These are phyloP conservation scores for Baryphthengus martii DNA, from an alignment of 2,113 vertebrate species.

Conservation along the genomic window DNA sequence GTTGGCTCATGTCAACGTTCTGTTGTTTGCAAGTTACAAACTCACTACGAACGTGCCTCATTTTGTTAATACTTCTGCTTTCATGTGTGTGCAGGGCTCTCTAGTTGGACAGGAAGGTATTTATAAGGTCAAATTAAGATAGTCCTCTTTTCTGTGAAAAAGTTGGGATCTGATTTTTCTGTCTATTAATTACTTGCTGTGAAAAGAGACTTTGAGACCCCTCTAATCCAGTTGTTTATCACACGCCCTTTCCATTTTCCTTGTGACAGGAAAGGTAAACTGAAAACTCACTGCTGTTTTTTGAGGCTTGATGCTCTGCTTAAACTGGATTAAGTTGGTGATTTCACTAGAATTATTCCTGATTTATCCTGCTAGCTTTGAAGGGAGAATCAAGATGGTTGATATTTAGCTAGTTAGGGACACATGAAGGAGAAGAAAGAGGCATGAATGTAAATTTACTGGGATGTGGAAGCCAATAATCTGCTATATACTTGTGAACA, in stretches of 20 bases:
- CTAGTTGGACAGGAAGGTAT: not conserved
- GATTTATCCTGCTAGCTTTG: not conserved
- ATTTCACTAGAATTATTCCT: not conserved
- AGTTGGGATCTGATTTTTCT: not conserved
- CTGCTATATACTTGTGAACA: not conserved
- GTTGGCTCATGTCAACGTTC: not conserved
- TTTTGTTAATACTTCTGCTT: not conserved
- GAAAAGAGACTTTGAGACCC: not conserved
- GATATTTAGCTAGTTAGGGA: not conserved
- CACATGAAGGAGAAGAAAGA: not conserved
- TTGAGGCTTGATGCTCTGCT: not conserved
- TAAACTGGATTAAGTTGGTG: not conserved
- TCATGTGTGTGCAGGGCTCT: not conserved
- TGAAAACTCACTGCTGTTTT: not conserved
- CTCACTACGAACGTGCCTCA: not conserved
- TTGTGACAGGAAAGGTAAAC: not conserved
- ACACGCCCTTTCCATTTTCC: not conserved
- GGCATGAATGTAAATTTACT: not conserved
- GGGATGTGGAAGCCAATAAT: not conserved
- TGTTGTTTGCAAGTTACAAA: not conserved
- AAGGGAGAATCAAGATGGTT: not conserved
- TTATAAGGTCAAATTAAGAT: not conserved
- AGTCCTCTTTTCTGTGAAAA: not conserved
- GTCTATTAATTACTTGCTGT: not conserved
- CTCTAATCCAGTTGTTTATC: not conserved